A percentile compares a stretch with the other conserved stretches of the same genome.
Conservation (phyloP, 1,140 invertebrate species). For the Drosophila lini region DNA sequence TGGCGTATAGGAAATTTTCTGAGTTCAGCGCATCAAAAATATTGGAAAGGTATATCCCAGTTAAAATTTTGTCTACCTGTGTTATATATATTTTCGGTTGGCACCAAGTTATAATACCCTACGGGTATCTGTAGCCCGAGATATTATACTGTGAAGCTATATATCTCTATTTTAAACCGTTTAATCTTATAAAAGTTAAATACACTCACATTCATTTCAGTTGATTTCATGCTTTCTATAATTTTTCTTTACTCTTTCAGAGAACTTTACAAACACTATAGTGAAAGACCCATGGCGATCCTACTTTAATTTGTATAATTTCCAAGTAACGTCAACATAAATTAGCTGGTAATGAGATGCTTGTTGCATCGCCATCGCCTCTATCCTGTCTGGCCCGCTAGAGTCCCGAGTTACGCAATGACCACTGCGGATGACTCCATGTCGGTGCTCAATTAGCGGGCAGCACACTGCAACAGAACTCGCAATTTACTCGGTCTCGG, state of each 20-base stretch:
- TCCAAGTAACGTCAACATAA: slow-evolving; percentile 34
- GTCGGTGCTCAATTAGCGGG: slow-evolving; percentile 35
- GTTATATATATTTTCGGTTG: neutral
- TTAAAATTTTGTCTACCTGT: too few relatives aligned
- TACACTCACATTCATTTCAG: neutral
- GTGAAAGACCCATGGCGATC: slow-evolving; percentile 3
- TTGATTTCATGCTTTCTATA: neutral
- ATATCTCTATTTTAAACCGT: neutral
- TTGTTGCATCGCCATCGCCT: slow-evolving; percentile 7
- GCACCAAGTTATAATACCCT: neutral
- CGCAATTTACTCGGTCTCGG: slow-evolving; percentile 25
- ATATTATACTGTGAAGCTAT: neutral
- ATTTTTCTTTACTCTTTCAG: neutral
- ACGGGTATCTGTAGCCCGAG: too few relatives aligned
- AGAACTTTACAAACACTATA: neutral
- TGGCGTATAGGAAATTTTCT: too few relatives aligned
- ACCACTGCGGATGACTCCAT: slow-evolving; percentile 14
- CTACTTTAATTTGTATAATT: slow-evolving; percentile 38
- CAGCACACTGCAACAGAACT: slow-evolving; percentile 23
- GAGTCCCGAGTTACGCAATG: slow-evolving; percentile 38
- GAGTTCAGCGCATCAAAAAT: too few relatives aligned
- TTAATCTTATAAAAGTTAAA: neutral
- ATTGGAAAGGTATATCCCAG: too few relatives aligned
- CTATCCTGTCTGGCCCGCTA: slow-evolving; percentile 20
- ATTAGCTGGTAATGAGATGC: slow-evolving; percentile 38